phyloP scores from a whole-genome alignment of 1,140 invertebrate genomes.

The Rhagoletis pomonella region DNA sequence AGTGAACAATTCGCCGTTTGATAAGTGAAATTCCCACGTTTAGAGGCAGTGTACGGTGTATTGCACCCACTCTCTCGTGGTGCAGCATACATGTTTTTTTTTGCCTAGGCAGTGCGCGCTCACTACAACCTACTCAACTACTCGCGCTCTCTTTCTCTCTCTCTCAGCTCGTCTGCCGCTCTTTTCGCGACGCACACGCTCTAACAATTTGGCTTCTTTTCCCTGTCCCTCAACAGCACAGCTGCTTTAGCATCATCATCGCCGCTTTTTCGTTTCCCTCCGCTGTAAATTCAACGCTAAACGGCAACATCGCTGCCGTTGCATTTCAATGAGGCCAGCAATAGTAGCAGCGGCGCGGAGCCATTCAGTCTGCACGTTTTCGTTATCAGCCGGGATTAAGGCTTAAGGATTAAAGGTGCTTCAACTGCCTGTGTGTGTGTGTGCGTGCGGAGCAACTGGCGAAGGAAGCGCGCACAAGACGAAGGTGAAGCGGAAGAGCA shows the following conservation, averaged over 20 bases:
- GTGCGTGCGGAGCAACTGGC: not conserved
- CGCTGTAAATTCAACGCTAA: not conserved
- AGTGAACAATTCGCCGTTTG: not conserved
- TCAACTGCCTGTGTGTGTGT: not conserved
- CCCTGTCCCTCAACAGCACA: too few relatives aligned
- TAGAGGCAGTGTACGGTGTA: not conserved
- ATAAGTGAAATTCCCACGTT: constrained; percentile 38
- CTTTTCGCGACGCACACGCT: too few relatives aligned
- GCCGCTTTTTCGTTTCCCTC: too few relatives aligned
- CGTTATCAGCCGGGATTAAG: constrained; percentile 48
- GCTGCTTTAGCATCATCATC: too few relatives aligned
- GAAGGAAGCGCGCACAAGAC: not conserved
- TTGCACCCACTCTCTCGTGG: constrained; percentile 20
- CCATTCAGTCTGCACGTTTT: constrained; percentile 52
- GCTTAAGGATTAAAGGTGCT: constrained; percentile 49
- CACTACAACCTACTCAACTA: not conserved
- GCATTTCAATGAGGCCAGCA: constrained; percentile 44
- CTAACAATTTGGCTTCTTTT: not conserved
- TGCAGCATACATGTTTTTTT: not conserved
- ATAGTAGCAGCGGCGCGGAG: not conserved
- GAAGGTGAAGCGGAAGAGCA: not conserved
- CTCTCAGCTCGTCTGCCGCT: not conserved
- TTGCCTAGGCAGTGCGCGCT: not conserved
- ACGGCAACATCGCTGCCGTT: not conserved
- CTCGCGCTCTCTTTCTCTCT: not conserved